Evolutionary conservation across 2,888 invertebrate species (phyloP).

Genomic region (Drosophila pseudotakahashii): DNA sequence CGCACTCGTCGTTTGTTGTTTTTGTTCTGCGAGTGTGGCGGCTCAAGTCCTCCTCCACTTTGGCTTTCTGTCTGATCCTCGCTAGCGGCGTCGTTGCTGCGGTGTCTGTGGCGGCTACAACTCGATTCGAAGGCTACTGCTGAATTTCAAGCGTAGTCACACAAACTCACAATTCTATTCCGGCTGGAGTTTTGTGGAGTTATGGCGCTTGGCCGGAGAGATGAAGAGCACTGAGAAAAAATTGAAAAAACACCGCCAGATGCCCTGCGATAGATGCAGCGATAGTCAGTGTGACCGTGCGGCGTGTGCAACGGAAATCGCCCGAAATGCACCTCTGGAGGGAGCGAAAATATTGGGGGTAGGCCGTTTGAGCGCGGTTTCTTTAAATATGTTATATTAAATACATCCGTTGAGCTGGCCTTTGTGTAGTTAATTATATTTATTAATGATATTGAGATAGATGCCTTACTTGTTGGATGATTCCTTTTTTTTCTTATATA

Average conservation of each 20-base stretch:
- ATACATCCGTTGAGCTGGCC: neutral
- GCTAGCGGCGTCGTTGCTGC: neutral
- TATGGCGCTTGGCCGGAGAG: constrained; percentile 68
- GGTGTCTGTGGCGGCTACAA: neutral
- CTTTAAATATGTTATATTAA: neutral
- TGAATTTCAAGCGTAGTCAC: constrained; percentile 37
- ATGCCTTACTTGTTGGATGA: too few relatives aligned
- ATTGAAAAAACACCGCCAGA: constrained; percentile 64
- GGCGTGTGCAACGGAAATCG: neutral
- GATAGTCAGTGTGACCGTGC: neutral
- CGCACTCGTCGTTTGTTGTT: constrained; percentile 36
- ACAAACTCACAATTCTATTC: constrained; percentile 53
- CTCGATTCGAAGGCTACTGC: constrained; percentile 12
- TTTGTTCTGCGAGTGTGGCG: constrained; percentile 10
- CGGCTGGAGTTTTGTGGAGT: constrained; percentile 61
- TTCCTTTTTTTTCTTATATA: too few relatives aligned
- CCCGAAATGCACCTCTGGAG: neutral
- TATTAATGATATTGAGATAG: too few relatives aligned
- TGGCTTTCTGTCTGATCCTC: neutral
- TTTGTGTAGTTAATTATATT: too few relatives aligned
- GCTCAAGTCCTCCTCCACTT: constrained; percentile 26
- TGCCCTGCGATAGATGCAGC: constrained; percentile 20
- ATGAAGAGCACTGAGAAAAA: constrained; percentile 57
- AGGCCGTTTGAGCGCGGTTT: neutral
- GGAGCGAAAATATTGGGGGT: neutral